Percentiles rank a stretch among this genome's conserved stretches.
phyloP scores from a whole-genome alignment of 2,113 vertebrate species.

The Grantiella picta region DNA sequence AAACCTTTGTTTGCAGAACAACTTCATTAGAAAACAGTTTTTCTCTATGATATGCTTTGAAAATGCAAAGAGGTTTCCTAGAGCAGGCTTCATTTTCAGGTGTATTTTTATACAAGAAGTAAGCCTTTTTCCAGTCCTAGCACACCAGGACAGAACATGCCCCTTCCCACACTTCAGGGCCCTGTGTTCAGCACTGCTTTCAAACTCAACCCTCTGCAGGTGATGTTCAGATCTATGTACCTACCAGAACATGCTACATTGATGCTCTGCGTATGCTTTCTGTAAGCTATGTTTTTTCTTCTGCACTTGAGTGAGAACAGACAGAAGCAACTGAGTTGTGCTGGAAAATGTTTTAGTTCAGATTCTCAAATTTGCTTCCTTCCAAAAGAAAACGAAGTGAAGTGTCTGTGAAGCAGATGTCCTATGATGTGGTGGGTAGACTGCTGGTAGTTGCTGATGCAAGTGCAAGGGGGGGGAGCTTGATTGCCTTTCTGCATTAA shows the following conservation, averaged over 20 bases:
- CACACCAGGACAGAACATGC: neutral
- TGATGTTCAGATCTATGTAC: neutral
- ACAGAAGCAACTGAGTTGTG: neutral
- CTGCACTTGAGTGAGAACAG: neutral
- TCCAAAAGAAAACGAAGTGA: neutral
- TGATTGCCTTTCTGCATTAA: conserved; percentile 47
- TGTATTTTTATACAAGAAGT: conserved; percentile 6
- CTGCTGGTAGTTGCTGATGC: conserved; percentile 12
- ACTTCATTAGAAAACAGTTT: neutral
- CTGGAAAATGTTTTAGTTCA: neutral
- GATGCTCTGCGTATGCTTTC: neutral
- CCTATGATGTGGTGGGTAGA: neutral
- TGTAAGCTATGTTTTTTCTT: neutral
- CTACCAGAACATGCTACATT: neutral
- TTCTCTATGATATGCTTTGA: neutral
- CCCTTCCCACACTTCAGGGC: neutral
- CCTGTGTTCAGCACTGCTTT: neutral
- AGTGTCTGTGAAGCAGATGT: neutral
- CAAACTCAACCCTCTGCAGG: neutral
- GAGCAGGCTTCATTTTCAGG: neutral
- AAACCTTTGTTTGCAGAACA: neutral
- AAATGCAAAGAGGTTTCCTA: neutral
- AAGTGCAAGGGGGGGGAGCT: neutral
- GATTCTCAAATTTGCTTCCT: neutral
- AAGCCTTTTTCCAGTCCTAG: neutral